A percentile compares a stretch with the other conserved stretches of the same genome.
These are phyloP conservation scores for Hypocryptadius cinnamomeus DNA, from an alignment of 2,113 vertebrate genomes.

Conservation along the genomic window DNA sequence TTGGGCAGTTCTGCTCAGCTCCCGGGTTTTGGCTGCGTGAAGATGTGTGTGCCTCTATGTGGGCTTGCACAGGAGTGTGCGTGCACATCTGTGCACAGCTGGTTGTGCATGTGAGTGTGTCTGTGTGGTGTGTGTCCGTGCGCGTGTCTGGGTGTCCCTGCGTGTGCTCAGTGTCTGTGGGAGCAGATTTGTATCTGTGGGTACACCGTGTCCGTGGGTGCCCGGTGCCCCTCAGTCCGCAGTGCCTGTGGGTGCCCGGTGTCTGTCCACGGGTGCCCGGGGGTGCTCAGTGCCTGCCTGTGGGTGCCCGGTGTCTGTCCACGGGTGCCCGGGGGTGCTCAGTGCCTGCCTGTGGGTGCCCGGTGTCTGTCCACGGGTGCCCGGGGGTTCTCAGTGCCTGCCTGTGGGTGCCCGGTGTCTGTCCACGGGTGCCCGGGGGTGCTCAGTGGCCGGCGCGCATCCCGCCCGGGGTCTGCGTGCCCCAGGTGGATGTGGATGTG, in stretches of 20 bases:
- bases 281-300: not conserved
- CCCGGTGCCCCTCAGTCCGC: not conserved
- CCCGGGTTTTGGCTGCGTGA: rapidly evolving
- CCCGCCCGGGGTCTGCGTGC: not conserved
- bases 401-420: not conserved
- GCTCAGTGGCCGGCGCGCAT: not conserved
- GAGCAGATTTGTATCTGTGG: rapidly evolving
- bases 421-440: not conserved
- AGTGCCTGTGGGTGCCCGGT: not conserved
- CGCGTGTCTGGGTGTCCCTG: not conserved
- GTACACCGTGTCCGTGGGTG: too few relatives aligned
- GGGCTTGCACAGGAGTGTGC: not conserved
- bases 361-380: rapidly evolving
- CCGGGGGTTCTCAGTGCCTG: not conserved
- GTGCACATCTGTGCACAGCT: not conserved
- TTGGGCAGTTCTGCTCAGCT: not conserved
- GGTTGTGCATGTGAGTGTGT: not conserved
- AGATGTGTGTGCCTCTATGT: rapidly evolving
- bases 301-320: not conserved
- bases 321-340: not conserved
- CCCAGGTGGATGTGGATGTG: rapidly evolving
- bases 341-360: not conserved
- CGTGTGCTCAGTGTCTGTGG: rapidly evolving
- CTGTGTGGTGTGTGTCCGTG: not conserved
- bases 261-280: not conserved